These are phyloP conservation scores for Chelidonichthys spinosus DNA, from an alignment of 2,797 vertebrate species.

Conservation along the genomic window DNA sequence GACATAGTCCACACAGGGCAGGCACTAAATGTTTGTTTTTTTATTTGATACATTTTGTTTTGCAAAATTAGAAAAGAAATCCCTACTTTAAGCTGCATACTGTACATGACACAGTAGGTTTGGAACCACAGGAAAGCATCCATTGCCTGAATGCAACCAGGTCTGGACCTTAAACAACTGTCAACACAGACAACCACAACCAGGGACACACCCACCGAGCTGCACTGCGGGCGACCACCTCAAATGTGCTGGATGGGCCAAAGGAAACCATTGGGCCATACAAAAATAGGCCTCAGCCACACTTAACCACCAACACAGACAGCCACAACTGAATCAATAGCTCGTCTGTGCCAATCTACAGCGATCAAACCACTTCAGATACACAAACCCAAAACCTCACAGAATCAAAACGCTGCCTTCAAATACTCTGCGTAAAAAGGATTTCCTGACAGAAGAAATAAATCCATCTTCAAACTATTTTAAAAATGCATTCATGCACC, in stretches of 20 bases:
- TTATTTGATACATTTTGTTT: no score
- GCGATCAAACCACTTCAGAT: constrained; percentile 20
- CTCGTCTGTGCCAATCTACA: constrained; percentile 12
- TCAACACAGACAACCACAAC: constrained; percentile 23
- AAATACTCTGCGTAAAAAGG: neutral
- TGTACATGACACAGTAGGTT: neutral
- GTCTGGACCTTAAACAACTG: constrained; percentile 13
- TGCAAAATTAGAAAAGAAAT: no score
- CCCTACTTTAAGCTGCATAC: neutral
- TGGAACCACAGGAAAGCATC: constrained; percentile 2
- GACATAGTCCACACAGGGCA: no score
- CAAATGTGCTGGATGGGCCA: constrained; percentile 10
- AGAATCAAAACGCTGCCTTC: neutral
- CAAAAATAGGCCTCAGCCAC: constrained; percentile 29
- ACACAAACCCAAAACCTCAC: constrained; percentile 13
- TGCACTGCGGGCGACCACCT: constrained; percentile 6
- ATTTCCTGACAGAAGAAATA: constrained; percentile 28
- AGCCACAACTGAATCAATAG: constrained; percentile 40
- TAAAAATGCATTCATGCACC: neutral
- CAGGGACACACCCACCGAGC: constrained; percentile 1
- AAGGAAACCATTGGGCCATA: constrained; percentile 1
- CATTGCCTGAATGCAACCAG: neutral
- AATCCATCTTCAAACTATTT: neutral
- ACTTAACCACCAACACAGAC: constrained; percentile 25
- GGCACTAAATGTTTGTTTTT: no score